Base-by-base conservation (phyloP, 2,888 invertebrate genomes). In the Agrotis ipsilon region DNA sequence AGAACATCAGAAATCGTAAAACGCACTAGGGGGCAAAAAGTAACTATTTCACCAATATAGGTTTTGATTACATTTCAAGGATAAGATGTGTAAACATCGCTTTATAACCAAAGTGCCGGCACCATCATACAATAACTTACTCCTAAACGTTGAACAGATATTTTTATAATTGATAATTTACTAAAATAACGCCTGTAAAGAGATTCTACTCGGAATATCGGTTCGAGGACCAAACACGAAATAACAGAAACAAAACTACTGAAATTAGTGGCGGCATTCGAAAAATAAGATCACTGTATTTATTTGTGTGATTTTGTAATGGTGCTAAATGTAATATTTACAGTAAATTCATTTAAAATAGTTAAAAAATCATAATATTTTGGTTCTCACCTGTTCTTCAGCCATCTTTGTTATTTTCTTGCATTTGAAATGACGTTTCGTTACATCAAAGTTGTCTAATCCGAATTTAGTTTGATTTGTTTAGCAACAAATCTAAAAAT, bases 311-410 rank as follows among this genome's bases (percentile, higher is more conserved):
- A 54, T 75, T 70, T 67, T 45, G 18, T 49, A 68, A 63, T 45
- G 46, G 39, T 65, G 21, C 24, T 75, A 55, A 68, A n/a, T 62
- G 32, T 3, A 32, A 51, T 65, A 55, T 66, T 62, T n/a, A 51
- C 18, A 65, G 63, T 62, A 85, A 92, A 92, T 93, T 92, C 91
- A 92, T 92, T 92, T 92, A 94, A 92, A 91, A 92, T 91, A 85
- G 68, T 68, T 69, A 82, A 88, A 84, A 92, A 92, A 92, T 88
- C 85, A 86, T 89, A 93, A 91, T 94, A 94, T 96, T 96, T 93
- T 95, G 94, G 87, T 96, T 94, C 97, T 97, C 97, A 97, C 97
- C 97, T 97, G 97, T 97, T 97, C 97, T 95, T 97, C 97, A 97
- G 97, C 97, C 97, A 97, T 97, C 97, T 97, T 97, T 96, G 95